These are phyloP conservation scores for Crocuta crocuta DNA, from an alignment of 2,113 vertebrate genomes.

Conservation along the genomic window DNA sequence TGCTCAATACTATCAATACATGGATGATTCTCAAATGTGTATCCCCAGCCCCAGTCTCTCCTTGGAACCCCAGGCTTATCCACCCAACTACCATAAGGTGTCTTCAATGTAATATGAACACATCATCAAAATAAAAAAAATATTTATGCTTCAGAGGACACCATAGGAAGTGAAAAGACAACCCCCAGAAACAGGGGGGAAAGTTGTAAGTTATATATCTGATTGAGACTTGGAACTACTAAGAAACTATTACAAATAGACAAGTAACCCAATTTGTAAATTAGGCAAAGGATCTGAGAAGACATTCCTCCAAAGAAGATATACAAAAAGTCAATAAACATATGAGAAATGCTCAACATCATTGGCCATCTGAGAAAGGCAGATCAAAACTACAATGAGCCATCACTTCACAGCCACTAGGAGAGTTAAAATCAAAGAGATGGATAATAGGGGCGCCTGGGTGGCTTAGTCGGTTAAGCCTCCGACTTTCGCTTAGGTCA, in stretches of 20 bases:
- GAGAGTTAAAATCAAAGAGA: neutral
- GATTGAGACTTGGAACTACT: neutral
- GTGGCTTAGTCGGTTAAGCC: too few relatives aligned
- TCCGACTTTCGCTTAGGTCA: too few relatives aligned
- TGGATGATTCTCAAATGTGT: neutral
- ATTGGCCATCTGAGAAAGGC: conserved; percentile 14
- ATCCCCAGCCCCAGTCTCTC: neutral
- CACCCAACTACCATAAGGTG: neutral
- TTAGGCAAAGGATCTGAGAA: conserved; percentile 18
- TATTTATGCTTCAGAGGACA: neutral
- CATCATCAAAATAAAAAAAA: conserved; percentile 27
- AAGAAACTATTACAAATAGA: conserved; percentile 1
- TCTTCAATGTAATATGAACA: neutral
- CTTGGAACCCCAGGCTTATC: neutral
- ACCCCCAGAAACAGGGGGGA: neutral
- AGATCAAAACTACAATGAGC: conserved; percentile 23
- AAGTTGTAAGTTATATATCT: neutral
- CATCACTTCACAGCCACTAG: neutral
- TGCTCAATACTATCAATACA: neutral
- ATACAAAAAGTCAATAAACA: neutral
- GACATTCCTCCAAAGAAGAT: neutral
- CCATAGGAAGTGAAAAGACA: neutral
- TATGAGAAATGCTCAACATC: neutral
- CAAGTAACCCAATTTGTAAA: neutral
- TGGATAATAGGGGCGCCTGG: too few relatives aligned